Base-by-base conservation (phyloP, 2,888 invertebrate genomes). In the Crematogaster levior region DNA sequence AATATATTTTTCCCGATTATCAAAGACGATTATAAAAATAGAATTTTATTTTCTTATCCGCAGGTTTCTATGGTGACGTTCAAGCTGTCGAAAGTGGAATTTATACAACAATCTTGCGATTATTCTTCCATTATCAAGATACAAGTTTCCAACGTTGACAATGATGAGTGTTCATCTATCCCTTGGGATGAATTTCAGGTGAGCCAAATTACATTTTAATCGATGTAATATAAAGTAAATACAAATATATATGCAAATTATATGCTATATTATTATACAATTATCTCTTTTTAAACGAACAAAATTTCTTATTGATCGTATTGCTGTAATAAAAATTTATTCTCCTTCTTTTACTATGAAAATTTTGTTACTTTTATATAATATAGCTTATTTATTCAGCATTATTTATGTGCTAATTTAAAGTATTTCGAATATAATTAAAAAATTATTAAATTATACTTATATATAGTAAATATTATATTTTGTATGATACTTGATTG, bases 171-270 rank as follows among this genome's bases (percentile, higher is more conserved):
- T 92, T 96, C 97, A 56, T 97, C 98, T 58, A 98, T 99, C 93
- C 97, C 98, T 0, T 98, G 98, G 97, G 98, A 98, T 93, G 98
- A 98, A 95, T 97, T 99, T 95, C 98, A 99, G 97, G 98, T 98
- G 95, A 95, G 92, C 60, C 51, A 46, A 12, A 60, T 65, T 84
- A 48, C 56, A 46, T 83, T 18, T 74, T 60, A 56, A 66, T 10
- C 12, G 48, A 30, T 15, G 34, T n/a, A 63, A 74, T 21, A 60
- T 53, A 73, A 84, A 58, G 70, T 58, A 61, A 21, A 51, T 27
- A 30, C 53, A 66, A 21, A 75, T 40, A 40, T 21, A 34, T 79
- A 68, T 68, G 80, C 82, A 60, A 60, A 63, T 81, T 79, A 79
- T 63, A 34, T 34, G 34, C 82, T 65, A 60, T 65, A 63, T 81